Evolutionary conservation across 2,113 vertebrate species (phyloP).

Genomic region (Argyrosomus japonicus): DNA sequence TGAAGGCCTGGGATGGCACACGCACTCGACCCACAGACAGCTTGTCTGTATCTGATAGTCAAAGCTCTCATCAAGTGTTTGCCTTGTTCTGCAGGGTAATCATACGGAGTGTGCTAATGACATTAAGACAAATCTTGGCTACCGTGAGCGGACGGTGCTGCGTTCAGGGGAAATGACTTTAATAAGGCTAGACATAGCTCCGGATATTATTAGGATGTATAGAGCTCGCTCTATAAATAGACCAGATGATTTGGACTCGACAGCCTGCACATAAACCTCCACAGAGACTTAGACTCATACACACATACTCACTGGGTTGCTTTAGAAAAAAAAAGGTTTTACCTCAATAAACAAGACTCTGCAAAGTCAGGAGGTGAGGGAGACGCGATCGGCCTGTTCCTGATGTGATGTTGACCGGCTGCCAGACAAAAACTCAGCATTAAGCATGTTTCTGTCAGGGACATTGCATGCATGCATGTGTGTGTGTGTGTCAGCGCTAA

Average conservation of each 20-base stretch:
- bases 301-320: conserved; percentile 3
- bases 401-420: conserved; percentile 17
- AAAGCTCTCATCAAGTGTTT: conserved; percentile 25
- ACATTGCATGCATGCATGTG: neutral
- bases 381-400: neutral
- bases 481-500: conserved; percentile 5
- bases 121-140: conserved; percentile 4
- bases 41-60: neutral
- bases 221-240: conserved; percentile 56
- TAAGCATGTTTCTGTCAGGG: conserved; percentile 33
- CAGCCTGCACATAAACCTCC: conserved; percentile 20
- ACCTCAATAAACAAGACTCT: neutral
- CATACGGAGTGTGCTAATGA: conserved; percentile 19
- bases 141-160: conserved; percentile 15
- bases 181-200: conserved; percentile 49
- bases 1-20: neutral
- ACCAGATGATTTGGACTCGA: conserved; percentile 36
- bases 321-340: conserved; percentile 6
- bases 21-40: neutral
- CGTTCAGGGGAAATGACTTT: conserved; percentile 37
- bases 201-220: conserved; percentile 46
- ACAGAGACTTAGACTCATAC: conserved; percentile 4
- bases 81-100: conserved; percentile 12
- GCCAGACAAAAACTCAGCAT: conserved; percentile 47
- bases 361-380: conserved; percentile 10